phyloP scores from a whole-genome alignment of 2,113 vertebrate species.

The Catharus bicknelli region DNA sequence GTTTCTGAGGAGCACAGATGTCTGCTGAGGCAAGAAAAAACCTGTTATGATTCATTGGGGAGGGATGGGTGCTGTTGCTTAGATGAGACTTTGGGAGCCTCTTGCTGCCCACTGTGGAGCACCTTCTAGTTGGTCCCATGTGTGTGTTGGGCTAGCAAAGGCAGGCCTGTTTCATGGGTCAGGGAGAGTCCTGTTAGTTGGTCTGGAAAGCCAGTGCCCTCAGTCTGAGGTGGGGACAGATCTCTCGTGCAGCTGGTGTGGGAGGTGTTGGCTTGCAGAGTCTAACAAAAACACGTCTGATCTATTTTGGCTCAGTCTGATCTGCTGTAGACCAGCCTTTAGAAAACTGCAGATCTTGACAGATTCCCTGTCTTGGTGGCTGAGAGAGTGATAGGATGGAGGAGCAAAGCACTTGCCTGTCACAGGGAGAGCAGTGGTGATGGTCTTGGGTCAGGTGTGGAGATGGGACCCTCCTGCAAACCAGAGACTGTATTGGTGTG shows the following conservation, averaged over 20 bases:
- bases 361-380: neutral
- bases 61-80: neutral
- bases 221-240: neutral
- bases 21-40: constrained; percentile 11
- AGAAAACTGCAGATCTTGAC: neutral
- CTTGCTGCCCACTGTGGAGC: neutral
- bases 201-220: neutral
- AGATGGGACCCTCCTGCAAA: neutral
- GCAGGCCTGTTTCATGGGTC: neutral
- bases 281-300: neutral
- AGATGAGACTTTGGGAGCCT: neutral
- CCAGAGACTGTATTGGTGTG: fast-evolving
- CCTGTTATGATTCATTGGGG: neutral
- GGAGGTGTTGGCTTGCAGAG: neutral
- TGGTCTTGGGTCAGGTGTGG: neutral
- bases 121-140: neutral
- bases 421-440: neutral
- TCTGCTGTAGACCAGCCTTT: neutral
- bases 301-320: neutral
- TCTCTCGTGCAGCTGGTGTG: neutral
- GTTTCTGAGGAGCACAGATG: constrained; percentile 20
- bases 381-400: neutral
- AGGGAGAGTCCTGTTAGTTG: neutral
- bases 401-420: neutral
- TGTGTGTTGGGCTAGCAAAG: neutral